Evolutionary conservation across 2,797 vertebrate species (phyloP).

Genomic region (Cheirogaleus major): DNA sequence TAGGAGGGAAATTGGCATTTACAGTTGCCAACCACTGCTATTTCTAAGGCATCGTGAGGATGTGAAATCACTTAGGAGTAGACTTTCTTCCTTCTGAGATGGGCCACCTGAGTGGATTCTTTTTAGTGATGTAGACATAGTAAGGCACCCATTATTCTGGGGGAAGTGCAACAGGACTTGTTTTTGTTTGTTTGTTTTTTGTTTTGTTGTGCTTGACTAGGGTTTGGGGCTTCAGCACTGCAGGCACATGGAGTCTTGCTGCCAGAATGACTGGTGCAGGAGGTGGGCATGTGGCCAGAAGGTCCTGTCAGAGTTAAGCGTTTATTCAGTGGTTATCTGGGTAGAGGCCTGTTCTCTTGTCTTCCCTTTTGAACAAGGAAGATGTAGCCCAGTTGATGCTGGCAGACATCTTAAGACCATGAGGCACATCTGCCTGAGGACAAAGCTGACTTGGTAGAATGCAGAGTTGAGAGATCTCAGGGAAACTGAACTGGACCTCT

Average conservation of each 20-base stretch:
- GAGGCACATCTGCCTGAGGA: not conserved
- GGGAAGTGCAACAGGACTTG: not conserved
- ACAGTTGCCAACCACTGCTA: not conserved
- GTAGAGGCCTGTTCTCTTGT: not conserved
- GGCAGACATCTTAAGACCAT: not conserved
- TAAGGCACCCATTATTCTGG: not conserved
- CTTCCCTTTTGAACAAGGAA: not conserved
- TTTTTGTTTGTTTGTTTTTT: not conserved
- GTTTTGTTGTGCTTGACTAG: not conserved
- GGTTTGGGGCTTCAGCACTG: not conserved
- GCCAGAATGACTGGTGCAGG: slow-evolving; percentile 1
- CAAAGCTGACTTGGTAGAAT: not conserved
- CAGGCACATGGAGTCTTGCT: not conserved
- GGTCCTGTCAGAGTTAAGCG: not conserved
- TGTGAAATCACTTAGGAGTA: not conserved
- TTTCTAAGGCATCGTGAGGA: not conserved
- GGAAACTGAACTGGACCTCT: not conserved
- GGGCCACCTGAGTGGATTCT: not conserved
- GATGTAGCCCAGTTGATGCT: not conserved
- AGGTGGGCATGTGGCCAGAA: not conserved
- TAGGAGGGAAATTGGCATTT: not conserved
- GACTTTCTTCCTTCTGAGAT: not conserved
- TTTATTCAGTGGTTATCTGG: not conserved
- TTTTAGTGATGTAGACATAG: not conserved
- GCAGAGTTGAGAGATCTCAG: not conserved